These are phyloP conservation scores for Hylaeus anthracinus DNA, from an alignment of 1,140 invertebrate species.

Conservation along the genomic window DNA sequence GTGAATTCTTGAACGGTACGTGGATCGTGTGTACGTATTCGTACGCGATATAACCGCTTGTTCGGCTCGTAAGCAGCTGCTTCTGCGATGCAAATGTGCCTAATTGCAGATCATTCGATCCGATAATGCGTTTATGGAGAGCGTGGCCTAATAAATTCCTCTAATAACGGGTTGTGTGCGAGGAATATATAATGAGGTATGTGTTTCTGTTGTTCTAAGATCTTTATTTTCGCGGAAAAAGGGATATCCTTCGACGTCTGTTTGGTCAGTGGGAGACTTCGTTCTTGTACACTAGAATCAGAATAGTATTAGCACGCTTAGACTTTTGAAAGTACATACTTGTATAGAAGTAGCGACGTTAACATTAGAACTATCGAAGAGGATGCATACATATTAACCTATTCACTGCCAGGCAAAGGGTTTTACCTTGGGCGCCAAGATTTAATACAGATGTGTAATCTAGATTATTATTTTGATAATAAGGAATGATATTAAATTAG, in stretches of 20 bases:
- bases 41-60: slow-evolving; percentile 5
- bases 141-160: slow-evolving; percentile 20
- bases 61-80: slow-evolving; percentile 12
- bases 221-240: background rate
- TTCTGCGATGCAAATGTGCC: slow-evolving; percentile 27
- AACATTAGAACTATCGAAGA: too few relatives aligned
- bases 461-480: too few relatives aligned
- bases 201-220: background rate
- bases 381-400: too few relatives aligned
- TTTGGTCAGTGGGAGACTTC: too few relatives aligned
- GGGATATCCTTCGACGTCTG: background rate
- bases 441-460: too few relatives aligned
- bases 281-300: too few relatives aligned
- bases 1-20: slow-evolving; percentile 11
- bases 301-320: too few relatives aligned
- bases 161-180: slow-evolving; percentile 17
- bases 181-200: slow-evolving; percentile 15
- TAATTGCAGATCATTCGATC: slow-evolving; percentile 26
- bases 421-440: too few relatives aligned
- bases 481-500: too few relatives aligned
- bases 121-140: slow-evolving; percentile 21
- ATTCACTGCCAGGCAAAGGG: too few relatives aligned
- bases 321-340: too few relatives aligned
- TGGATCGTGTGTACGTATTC: slow-evolving; percentile 7
- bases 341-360: too few relatives aligned